phyloP scores from a whole-genome alignment of 2,888 invertebrate genomes.

The Andricus curvator region DNA sequence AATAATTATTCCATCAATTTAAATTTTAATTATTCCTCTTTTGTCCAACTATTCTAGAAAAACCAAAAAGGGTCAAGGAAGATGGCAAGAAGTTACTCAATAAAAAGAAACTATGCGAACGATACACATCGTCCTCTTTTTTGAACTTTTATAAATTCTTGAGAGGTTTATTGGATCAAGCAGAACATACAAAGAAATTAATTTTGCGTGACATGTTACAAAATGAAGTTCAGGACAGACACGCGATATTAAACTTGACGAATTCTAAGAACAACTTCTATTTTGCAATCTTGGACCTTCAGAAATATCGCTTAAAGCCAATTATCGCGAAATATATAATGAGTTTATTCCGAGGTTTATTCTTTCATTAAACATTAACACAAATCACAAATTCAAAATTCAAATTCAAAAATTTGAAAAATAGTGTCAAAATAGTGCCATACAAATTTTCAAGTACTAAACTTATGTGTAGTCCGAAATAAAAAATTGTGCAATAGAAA shows the following conservation, averaged over 20 bases:
- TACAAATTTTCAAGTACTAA: no score
- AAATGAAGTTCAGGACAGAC: conserved; percentile 4
- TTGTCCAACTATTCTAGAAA: not conserved
- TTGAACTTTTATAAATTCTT: not conserved
- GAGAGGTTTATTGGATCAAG: not conserved
- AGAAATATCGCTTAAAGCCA: not conserved
- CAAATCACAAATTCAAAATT: no score
- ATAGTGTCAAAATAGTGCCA: no score
- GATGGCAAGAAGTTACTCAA: not conserved
- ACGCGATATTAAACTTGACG: conserved; percentile 30
- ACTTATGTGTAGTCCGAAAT: no score
- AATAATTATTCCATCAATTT: not conserved
- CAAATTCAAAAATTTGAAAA: no score
- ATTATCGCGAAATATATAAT: not conserved
- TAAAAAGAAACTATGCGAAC: not conserved
- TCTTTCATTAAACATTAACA: not conserved
- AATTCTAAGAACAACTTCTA: conserved; percentile 2
- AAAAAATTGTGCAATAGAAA: no score
- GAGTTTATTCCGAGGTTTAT: not conserved
- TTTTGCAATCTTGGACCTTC: conserved; percentile 4
- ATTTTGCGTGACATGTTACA: conserved; percentile 6
- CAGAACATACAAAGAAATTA: not conserved
- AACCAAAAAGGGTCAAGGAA: not conserved
- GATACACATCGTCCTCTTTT: conserved; percentile 2
- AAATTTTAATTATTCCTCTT: not conserved